Conservation (phyloP, 1,140 invertebrate species). For the Centruroides vittatus region DNA sequence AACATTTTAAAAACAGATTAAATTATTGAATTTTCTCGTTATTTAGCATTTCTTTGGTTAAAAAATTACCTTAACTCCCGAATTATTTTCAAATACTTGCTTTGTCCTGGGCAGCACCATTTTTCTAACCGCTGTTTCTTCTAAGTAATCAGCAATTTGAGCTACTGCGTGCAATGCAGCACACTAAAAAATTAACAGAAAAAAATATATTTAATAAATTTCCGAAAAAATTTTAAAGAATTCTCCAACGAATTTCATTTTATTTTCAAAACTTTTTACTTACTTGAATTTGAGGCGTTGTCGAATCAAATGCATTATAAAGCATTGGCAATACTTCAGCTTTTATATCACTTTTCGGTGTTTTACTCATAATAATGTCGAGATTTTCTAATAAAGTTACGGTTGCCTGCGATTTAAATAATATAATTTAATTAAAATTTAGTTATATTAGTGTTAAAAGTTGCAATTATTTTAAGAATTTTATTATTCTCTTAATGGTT, state of each 20-base stretch:
- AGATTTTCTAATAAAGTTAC: conserved; percentile 83
- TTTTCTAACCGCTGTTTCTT: conserved; percentile 62
- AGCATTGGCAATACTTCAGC: conserved; percentile 74
- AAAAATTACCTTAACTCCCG: conserved; percentile 32
- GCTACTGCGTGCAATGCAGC: conserved; percentile 78
- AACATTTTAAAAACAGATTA: too few relatives aligned
- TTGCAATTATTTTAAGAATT: too few relatives aligned
- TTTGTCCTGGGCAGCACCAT: conserved; percentile 79
- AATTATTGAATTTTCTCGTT: too few relatives aligned
- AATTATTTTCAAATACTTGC: conserved; percentile 70
- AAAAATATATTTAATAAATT: too few relatives aligned
- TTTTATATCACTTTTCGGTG: conserved; percentile 56
- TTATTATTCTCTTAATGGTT: too few relatives aligned
- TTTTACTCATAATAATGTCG: conserved; percentile 78
- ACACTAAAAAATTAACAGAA: conserved; percentile 38
- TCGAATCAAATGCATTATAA: conserved; percentile 75
- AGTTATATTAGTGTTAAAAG: too few relatives aligned
- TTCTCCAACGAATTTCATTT: too few relatives aligned
- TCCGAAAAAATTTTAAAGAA: too few relatives aligned
- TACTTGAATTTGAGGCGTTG: conserved; percentile 86
- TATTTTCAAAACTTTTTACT: conserved; percentile 8
- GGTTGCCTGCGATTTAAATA: conserved; percentile 46
- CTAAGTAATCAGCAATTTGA: conserved; percentile 68
- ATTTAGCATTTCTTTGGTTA: too few relatives aligned
- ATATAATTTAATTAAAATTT: too few relatives aligned